A percentile compares a stretch with the other conserved stretches of the same genome.
These are phyloP conservation scores for Eilema depressum DNA, from an alignment of 2,888 invertebrate species.

Conservation along the genomic window DNA sequence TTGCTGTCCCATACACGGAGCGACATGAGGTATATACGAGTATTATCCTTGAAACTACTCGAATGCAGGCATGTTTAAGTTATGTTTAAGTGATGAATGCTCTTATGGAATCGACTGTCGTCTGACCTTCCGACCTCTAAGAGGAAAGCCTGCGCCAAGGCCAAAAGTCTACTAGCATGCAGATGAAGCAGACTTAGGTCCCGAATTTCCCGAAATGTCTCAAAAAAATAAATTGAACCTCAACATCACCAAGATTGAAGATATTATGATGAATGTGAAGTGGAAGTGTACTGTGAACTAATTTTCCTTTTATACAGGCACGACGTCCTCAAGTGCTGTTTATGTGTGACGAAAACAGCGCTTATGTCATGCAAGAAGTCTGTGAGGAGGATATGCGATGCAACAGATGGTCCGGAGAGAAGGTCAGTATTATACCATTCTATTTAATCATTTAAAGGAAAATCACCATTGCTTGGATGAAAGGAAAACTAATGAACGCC, in stretches of 20 bases:
- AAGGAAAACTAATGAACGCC: background rate
- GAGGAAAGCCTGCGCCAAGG: too few relatives aligned
- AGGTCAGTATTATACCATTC: slow-evolving; percentile 62
- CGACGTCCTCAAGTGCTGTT: slow-evolving; percentile 90
- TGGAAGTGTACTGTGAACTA: background rate
- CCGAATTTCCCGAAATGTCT: too few relatives aligned
- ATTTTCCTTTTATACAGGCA: slow-evolving; percentile 68
- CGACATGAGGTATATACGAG: slow-evolving; percentile 78
- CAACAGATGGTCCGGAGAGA: slow-evolving; percentile 88
- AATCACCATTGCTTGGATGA: background rate
- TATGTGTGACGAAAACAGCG: slow-evolving; percentile 90
- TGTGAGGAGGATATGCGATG: slow-evolving; percentile 90
- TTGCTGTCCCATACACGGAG: slow-evolving; percentile 89
- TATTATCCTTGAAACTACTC: background rate
- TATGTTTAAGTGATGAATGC: too few relatives aligned
- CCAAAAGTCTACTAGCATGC: too few relatives aligned
- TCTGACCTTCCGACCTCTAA: too few relatives aligned
- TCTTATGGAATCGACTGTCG: too few relatives aligned
- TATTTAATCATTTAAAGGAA: background rate
- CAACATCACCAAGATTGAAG: background rate
- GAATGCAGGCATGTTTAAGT: background rate
- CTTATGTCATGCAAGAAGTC: slow-evolving; percentile 91
- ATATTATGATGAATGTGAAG: background rate
- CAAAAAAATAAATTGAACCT: too few relatives aligned
- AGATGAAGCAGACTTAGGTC: too few relatives aligned